Evolutionary conservation across 2,797 vertebrate genomes (phyloP).

Genomic region (Mareca strepera): DNA sequence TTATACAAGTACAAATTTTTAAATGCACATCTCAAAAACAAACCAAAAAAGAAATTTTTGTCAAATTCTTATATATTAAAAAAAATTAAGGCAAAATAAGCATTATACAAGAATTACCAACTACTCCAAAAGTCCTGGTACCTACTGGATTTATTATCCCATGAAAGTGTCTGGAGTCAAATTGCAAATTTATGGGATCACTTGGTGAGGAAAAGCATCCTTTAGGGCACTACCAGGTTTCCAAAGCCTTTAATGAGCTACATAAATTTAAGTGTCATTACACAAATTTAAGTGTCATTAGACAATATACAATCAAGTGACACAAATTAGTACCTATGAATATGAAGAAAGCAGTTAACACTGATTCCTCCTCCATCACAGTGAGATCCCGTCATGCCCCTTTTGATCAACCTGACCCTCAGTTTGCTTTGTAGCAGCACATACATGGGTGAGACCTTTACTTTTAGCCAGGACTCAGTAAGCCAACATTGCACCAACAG

Average conservation of each 20-base stretch:
- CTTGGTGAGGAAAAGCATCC: neutral
- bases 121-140: neutral
- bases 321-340: accelerated
- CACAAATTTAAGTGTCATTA: neutral
- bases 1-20: neutral
- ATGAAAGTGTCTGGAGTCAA: neutral
- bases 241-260: neutral
- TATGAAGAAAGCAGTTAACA: neutral
- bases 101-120: neutral
- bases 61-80: neutral
- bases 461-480: neutral
- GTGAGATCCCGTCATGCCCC: accelerated
- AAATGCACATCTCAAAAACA: neutral
- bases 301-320: neutral
- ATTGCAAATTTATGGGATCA: neutral
- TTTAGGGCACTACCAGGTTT: neutral
- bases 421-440: neutral
- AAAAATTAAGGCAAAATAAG: neutral
- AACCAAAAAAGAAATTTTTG: neutral
- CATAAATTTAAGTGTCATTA: neutral
- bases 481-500: neutral
- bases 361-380: neutral
- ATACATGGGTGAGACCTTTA: neutral
- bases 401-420: neutral
- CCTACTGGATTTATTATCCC: neutral